Evolutionary conservation across 2,888 invertebrate species (phyloP), one percentile per base, ranked within the genome.

Genomic region (Clitarchus hookeri): DNA sequence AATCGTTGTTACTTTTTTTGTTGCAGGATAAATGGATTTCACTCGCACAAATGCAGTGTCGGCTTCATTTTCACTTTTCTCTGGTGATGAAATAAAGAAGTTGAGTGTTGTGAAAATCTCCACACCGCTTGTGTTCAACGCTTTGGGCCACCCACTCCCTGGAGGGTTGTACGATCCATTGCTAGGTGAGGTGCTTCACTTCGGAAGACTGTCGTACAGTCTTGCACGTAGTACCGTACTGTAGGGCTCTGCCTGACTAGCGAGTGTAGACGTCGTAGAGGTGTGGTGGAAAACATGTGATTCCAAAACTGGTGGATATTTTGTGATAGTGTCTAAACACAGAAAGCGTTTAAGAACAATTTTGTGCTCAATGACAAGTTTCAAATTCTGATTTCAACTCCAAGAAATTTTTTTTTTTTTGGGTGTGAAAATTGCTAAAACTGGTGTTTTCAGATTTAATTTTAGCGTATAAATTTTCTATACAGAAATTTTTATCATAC

Each of bases 151-250:
- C 92, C 95, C 98, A 2, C 92, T 95, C 8, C 93, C 94, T 85
- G 97, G 96, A 44, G 99, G 99, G n/a, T 92, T 99, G 0, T 98
- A 99, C 91, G 99, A 99, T 91, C 94, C 95, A 84, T 93, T 94
- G 4, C 92, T 99, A 91, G 99, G 97, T 93, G 83, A 3, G 65
- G 53, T 19, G 19, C 48, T 48, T 13, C 1, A 36, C 36, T 36
- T 1, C 36, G n/a, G n/a, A n/a, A n/a, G 77, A 65, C 44, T 44
- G 82, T 26, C 84, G 27, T 13, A 9, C 77, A 84, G 26, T 85
- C 23, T 85, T 84, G 79, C 16, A 83, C 6, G 11, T 82, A 84
- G 79, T 83, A 44, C 78, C 83, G 6, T 85, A 85, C 19, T 65
- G 86, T 88, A 44, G 0, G 19, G 1, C n/a, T 27, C 19, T 36